Conservation (phyloP, 2,113 vertebrate species). For the Xyrauchen texanus region DNA sequence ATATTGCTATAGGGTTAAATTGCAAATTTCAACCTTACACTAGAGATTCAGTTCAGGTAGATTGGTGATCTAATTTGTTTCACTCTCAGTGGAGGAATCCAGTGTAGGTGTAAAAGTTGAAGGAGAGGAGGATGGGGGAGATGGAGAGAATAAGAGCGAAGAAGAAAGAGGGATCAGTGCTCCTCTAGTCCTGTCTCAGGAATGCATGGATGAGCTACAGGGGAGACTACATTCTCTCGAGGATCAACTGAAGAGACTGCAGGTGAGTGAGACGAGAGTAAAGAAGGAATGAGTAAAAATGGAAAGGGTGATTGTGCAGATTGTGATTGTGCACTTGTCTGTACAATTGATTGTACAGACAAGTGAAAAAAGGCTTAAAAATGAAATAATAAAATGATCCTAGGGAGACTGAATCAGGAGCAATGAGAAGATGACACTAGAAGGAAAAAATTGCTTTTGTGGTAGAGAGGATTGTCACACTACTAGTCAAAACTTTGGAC, state of each 20-base stretch:
- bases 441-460: neutral
- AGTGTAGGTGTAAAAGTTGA: constrained; percentile 40
- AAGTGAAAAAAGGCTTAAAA: neutral
- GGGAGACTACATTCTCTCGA: constrained; percentile 76
- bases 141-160: constrained; percentile 28
- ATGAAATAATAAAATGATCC: neutral
- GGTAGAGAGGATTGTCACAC: no score
- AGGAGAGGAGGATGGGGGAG: constrained; percentile 45
- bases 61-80: neutral
- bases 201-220: constrained; percentile 71
- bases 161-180: constrained; percentile 61
- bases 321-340: no score
- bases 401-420: neutral
- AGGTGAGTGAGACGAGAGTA: constrained; percentile 68
- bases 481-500: neutral
- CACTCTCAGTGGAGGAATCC: constrained; percentile 58
- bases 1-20: neutral
- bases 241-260: constrained; percentile 76
- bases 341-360: neutral
- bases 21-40: neutral
- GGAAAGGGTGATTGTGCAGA: neutral
- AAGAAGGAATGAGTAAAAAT: neutral
- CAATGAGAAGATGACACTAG: neutral
- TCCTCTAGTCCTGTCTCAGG: constrained; percentile 70
- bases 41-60: neutral